Base-by-base conservation (phyloP, 1,140 invertebrate species). In the Nasonia longicornis region DNA sequence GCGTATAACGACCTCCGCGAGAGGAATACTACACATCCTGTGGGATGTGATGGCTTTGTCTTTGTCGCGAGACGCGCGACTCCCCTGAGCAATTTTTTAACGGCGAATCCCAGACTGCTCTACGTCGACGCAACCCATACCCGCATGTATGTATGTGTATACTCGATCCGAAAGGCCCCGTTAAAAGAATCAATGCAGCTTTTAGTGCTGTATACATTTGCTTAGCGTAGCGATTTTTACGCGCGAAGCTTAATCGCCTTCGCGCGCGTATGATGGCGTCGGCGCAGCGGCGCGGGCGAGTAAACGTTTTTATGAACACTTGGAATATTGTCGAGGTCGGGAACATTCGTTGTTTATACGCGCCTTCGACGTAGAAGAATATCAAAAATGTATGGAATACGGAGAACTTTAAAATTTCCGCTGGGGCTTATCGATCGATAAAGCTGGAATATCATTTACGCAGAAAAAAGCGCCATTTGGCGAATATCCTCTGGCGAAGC, bases 11-110 rank as follows among this genome's bases (percentile, higher is more conserved):
- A 78, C 45, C 22, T 35, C 63, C 35, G 35, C 31, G 45, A n/a
- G 42, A 70, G 31, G 29, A 14, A 14, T 77, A 58, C 48, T 77
- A 58, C 48, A n/a, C 58, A 42, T 78, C 77, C 67, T 78, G 58
- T 35, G 45, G 77, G 77, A 78, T 58, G 22, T 64, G 70, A n/a
- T 7, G 22, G 3, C 10, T 67, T 26, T 67, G 66, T 29, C 22
- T 67, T 29, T 67, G 66, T 31, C 52, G 20, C 16, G 48, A 52
- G 48, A 52, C 52, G 52, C 52, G 52, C 20, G 52, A 58, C 52
- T 58, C 52, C 16, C 20, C 4, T 7, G 16, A 58, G 52, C 52
- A 58, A 58, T 58, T 58, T 58, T 58, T 58, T 58, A 58, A 58
- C 52, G 20, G 20, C 20, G 52, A 58, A 58, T n/a, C 52, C 52